Conservation (phyloP, 2,888 invertebrate genomes). For the Cantharis rufa region DNA sequence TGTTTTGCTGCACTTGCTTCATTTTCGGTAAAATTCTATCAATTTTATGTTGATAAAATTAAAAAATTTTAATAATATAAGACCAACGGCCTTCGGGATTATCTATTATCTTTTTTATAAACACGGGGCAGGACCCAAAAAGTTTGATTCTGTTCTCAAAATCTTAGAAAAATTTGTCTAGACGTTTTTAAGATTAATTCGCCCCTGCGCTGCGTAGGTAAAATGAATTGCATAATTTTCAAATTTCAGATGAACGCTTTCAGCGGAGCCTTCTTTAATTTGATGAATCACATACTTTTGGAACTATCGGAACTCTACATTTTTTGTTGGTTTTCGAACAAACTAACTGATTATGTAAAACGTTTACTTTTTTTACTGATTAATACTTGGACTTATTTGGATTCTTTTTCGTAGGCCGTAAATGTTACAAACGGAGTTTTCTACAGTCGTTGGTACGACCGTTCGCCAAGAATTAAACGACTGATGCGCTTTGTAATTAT, state of each 20-base stretch:
- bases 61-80: too few relatives aligned
- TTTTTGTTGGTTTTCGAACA: slow-evolving; percentile 23
- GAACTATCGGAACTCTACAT: slow-evolving; percentile 23
- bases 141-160: too few relatives aligned
- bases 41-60: too few relatives aligned
- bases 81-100: too few relatives aligned
- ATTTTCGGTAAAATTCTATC: slow-evolving; percentile 12
- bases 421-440: slow-evolving; percentile 13
- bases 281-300: slow-evolving; percentile 21
- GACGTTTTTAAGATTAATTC: too few relatives aligned
- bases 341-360: slow-evolving; percentile 22
- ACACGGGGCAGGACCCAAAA: too few relatives aligned
- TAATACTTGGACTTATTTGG: neutral
- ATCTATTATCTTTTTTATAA: too few relatives aligned
- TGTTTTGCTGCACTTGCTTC: slow-evolving; percentile 26
- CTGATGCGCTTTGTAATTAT: slow-evolving; percentile 16
- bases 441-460: slow-evolving; percentile 15
- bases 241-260: slow-evolving; percentile 21
- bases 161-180: too few relatives aligned
- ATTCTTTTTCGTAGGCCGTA: slow-evolving; percentile 7
- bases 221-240: neutral
- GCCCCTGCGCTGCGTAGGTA: too few relatives aligned
- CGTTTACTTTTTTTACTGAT: neutral
- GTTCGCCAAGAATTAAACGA: neutral
- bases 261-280: slow-evolving; percentile 21